Conservation (phyloP, 1,140 invertebrate genomes). For the Danaus plexippus region DNA sequence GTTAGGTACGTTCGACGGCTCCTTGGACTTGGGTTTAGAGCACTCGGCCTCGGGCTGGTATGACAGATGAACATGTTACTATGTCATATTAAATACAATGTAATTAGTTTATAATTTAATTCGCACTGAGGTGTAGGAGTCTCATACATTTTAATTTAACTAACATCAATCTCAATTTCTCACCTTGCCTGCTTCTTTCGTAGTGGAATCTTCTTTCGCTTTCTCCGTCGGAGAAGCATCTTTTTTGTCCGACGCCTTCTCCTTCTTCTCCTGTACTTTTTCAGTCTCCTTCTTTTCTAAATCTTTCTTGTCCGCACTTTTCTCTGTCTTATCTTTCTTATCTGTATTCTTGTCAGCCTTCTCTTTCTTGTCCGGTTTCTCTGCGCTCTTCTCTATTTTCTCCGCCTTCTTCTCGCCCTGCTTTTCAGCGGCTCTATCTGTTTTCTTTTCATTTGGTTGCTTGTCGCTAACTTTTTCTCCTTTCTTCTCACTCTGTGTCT, state of each 20-base stretch:
- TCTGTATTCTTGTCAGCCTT: conserved; percentile 26
- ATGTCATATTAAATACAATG: no score
- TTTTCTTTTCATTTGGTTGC: conserved; percentile 21
- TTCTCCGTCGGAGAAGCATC: conserved; percentile 16
- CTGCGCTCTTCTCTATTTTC: conserved; percentile 23
- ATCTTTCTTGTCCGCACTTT: conserved; percentile 13
- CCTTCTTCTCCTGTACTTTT: conserved; percentile 3
- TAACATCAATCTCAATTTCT: no score
- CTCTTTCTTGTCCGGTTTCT: conserved; percentile 31
- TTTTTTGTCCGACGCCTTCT: conserved; percentile 28
- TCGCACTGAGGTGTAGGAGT: no score
- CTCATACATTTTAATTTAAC: no score
- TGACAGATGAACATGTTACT: no score
- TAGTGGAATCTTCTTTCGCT: conserved; percentile 21
- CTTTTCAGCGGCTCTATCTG: conserved; percentile 24
- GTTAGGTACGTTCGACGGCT: no score
- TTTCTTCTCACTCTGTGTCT: conserved; percentile 21
- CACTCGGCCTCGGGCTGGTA: no score
- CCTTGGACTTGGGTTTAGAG: no score
- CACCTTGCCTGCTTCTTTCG: conserved; percentile 10
- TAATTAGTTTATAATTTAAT: no score
- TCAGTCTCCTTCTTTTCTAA: conserved; percentile 7
- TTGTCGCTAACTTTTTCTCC: conserved; percentile 11
- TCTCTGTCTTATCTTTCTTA: conserved; percentile 21
- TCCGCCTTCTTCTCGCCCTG: conserved; percentile 25